A percentile compares a stretch with the other conserved stretches of the same genome.
Evolutionary conservation across 2,888 invertebrate species (phyloP).

Genomic region (Teleiodes luculella): DNA sequence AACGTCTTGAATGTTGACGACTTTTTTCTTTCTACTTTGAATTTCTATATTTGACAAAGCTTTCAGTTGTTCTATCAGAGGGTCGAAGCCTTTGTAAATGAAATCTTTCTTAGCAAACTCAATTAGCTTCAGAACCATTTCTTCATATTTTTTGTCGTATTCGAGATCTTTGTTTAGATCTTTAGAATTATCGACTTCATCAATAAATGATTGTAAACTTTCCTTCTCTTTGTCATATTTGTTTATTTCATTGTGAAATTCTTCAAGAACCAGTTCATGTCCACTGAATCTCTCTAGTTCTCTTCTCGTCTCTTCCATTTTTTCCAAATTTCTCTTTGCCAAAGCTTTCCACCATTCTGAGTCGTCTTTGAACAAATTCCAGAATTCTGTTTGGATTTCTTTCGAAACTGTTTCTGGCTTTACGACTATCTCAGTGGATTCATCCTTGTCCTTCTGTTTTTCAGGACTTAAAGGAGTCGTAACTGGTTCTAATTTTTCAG

Average conservation of each 20-base stretch:
- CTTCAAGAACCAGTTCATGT: slow-evolving; percentile 62
- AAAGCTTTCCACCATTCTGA: slow-evolving; percentile 72
- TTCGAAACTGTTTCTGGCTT: slow-evolving; percentile 43
- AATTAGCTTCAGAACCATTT: slow-evolving; percentile 66
- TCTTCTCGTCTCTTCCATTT: slow-evolving; percentile 67
- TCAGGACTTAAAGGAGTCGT: slow-evolving; percentile 41
- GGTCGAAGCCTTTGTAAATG: slow-evolving; percentile 72
- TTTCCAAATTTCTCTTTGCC: slow-evolving; percentile 66
- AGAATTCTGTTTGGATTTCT: slow-evolving; percentile 55
- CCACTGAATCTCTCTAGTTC: slow-evolving; percentile 70
- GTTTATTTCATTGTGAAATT: slow-evolving; percentile 54
- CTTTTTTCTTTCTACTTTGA: slow-evolving; percentile 51
- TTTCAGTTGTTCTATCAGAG: slow-evolving; percentile 63
- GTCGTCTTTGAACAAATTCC: slow-evolving; percentile 70
- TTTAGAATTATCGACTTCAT: slow-evolving; percentile 65
- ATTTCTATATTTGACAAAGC: slow-evolving; percentile 58
- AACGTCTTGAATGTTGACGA: slow-evolving; percentile 58
- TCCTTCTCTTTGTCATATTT: slow-evolving; percentile 61
- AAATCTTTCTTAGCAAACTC: slow-evolving; percentile 71
- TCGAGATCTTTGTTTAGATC: slow-evolving; percentile 59
- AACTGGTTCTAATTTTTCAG: slow-evolving; percentile 26
- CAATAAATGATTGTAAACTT: slow-evolving; percentile 60
- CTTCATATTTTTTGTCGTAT: slow-evolving; percentile 69
- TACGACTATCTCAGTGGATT: slow-evolving; percentile 40
- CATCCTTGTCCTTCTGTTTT: slow-evolving; percentile 50